Percentiles rank a stretch among this genome's conserved stretches.
Evolutionary conservation across 1,140 invertebrate genomes (phyloP).

Genomic region (Alviniconcha marisindica): DNA sequence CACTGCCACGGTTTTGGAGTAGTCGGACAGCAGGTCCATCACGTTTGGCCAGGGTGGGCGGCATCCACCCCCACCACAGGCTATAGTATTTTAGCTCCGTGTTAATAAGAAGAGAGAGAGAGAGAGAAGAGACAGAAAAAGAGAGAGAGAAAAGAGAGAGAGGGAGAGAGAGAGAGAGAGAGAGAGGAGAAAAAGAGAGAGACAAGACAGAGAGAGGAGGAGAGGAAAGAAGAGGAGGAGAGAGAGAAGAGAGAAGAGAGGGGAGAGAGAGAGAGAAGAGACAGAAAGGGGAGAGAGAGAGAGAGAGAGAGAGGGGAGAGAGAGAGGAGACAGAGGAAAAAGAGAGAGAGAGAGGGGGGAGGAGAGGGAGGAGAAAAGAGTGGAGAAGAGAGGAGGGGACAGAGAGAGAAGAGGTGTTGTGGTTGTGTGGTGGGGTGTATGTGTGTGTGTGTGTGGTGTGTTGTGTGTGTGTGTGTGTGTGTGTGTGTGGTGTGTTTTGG

Average conservation of each 20-base stretch:
- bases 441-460: no score
- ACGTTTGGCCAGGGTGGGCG: slow-evolving; percentile 84
- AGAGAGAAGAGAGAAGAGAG: background rate
- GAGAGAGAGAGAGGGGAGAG: slow-evolving; percentile 11
- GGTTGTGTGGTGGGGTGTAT: background rate
- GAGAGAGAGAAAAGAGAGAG: no score
- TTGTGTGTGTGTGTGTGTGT: no score
- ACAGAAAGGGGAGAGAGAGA: background rate
- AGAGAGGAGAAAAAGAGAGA: no score
- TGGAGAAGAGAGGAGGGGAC: background rate
- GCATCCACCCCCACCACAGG: slow-evolving; percentile 79
- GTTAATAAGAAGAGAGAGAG: no score
- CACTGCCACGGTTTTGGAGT: slow-evolving; percentile 87
- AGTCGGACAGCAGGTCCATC: slow-evolving; percentile 78
- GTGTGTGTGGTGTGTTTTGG: no score
- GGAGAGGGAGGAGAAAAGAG: no score
- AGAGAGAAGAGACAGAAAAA: no score
- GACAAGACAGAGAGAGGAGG: no score
- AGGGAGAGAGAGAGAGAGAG: no score
- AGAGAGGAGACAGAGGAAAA: slow-evolving; percentile 19
- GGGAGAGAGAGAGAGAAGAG: background rate
- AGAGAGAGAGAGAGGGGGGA: slow-evolving; percentile 4
- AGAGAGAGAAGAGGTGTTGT: slow-evolving; percentile 3
- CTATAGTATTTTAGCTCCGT: slow-evolving; percentile 64
- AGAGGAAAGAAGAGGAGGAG: background rate